These are phyloP conservation scores for Palythoa grandis DNA, from an alignment of 92 coral and sea anemone genomes.

Conservation along the genomic window DNA sequence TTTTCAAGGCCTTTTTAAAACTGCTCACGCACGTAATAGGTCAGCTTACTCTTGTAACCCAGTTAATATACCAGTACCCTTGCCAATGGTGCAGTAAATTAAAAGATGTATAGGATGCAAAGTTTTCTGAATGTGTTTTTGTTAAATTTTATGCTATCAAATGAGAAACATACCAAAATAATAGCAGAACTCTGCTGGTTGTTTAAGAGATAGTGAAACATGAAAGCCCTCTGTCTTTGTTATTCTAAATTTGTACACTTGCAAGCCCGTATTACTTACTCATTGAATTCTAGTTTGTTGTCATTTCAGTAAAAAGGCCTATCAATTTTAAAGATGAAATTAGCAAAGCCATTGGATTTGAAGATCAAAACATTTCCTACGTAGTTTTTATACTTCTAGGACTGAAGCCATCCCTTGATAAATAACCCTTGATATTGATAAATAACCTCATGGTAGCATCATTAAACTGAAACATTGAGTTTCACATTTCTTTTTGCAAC, in stretches of 20 bases:
- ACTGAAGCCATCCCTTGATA: conserved; percentile 10
- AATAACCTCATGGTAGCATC: neutral
- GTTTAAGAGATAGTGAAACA: conserved; percentile 2
- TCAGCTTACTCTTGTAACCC: conserved; percentile 7
- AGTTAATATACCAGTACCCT: neutral
- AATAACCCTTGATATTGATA: neutral
- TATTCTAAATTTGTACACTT: conserved; percentile 1
- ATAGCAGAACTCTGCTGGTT: too few relatives aligned
- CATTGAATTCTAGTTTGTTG: conserved; percentile 9
- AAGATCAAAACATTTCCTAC: conserved; percentile 14
- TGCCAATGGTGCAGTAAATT: conserved; percentile 19
- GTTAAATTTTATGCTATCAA: conserved; percentile 6
- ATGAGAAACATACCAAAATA: conserved; percentile 1
- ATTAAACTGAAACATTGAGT: conserved; percentile 11
- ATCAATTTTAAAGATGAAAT: conserved; percentile 8
- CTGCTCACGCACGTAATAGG: too few relatives aligned
- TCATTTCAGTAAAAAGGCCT: conserved; percentile 1
- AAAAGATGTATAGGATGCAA: conserved; percentile 5
- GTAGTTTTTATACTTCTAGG: conserved; percentile 4
- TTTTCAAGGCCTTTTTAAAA: too few relatives aligned
- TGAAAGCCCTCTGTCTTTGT: conserved; percentile 11
- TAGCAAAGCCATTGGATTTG: neutral
- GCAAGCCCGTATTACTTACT: neutral
- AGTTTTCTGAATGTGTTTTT: conserved; percentile 22
- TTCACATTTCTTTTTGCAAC: neutral